These are phyloP conservation scores for Catocala nupta DNA, from an alignment of 2,888 invertebrate species.

Conservation along the genomic window DNA sequence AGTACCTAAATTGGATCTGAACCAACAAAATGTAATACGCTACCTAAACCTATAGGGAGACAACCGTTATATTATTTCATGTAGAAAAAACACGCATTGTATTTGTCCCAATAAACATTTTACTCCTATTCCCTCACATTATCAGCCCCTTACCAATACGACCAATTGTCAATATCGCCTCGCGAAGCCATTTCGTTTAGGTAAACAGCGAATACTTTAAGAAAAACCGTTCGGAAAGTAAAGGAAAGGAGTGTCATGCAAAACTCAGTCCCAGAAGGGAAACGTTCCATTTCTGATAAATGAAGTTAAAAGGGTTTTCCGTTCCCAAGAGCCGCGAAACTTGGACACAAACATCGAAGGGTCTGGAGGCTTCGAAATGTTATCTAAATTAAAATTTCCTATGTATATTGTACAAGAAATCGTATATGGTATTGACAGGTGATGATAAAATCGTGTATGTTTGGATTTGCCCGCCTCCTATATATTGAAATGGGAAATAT, in stretches of 20 bases:
- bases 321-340: conserved; percentile 52
- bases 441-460: conserved; percentile 12
- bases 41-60: too few species aligned
- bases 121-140: conserved; percentile 8
- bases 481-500: conserved; percentile 34
- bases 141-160: conserved; percentile 25
- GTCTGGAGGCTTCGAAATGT: conserved; percentile 42
- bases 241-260: conserved; percentile 68
- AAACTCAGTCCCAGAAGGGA: conserved; percentile 66
- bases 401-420: conserved; percentile 32
- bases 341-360: conserved; percentile 57
- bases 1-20: too few species aligned
- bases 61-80: background rate
- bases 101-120: conserved; percentile 13
- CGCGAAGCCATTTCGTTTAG: conserved; percentile 32
- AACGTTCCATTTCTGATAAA: conserved; percentile 76
- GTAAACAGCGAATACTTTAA: conserved; percentile 36
- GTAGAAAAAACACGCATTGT: background rate
- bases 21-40: too few species aligned
- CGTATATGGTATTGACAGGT: conserved; percentile 27
- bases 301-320: conserved; percentile 76
- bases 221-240: conserved; percentile 38
- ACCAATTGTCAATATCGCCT: conserved; percentile 37
- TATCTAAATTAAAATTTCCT: conserved; percentile 59
- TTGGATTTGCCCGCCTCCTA: background rate